A percentile compares a stretch with the other conserved stretches of the same genome.
phyloP scores from a whole-genome alignment of 2,113 vertebrate species.

The Cricetomys ansorgei region DNA sequence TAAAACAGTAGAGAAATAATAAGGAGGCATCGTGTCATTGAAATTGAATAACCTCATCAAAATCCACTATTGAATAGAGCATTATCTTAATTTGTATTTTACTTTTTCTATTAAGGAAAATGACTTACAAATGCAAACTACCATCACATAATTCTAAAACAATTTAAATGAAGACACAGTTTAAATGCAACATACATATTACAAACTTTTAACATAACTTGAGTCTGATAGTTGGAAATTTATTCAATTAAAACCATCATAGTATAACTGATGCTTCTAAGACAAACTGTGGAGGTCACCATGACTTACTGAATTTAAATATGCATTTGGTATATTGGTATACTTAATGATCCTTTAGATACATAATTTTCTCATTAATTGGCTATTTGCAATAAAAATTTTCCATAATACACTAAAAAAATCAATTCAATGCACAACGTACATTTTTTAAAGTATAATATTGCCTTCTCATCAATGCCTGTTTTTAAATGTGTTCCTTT shows the following conservation, averaged over 20 bases:
- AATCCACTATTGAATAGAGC: not conserved
- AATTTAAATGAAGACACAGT: not conserved
- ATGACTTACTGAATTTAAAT: conserved; percentile 36
- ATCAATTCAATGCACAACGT: not conserved
- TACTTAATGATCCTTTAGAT: conserved; percentile 19
- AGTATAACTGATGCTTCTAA: conserved; percentile 8
- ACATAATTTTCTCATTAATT: conserved; percentile 19
- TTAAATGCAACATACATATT: not conserved
- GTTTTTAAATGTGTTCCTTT: conserved; percentile 25
- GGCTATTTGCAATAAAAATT: not conserved
- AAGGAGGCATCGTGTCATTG: not conserved
- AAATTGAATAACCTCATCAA: not conserved
- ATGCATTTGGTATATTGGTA: not conserved
- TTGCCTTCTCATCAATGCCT: not conserved
- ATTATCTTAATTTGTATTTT: not conserved
- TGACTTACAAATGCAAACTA: not conserved
- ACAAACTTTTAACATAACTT: not conserved
- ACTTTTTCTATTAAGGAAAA: conserved; percentile 11
- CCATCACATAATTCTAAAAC: not conserved
- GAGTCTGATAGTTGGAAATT: conserved; percentile 3
- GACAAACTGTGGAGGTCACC: not conserved
- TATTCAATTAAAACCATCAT: not conserved
- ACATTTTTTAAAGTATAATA: not conserved
- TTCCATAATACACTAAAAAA: not conserved
- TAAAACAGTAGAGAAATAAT: not conserved